Evolutionary conservation across 2,797 vertebrate genomes (phyloP), one percentile per base, ranked within the genome.

Genomic region (Sylvilagus floridanus): DNA sequence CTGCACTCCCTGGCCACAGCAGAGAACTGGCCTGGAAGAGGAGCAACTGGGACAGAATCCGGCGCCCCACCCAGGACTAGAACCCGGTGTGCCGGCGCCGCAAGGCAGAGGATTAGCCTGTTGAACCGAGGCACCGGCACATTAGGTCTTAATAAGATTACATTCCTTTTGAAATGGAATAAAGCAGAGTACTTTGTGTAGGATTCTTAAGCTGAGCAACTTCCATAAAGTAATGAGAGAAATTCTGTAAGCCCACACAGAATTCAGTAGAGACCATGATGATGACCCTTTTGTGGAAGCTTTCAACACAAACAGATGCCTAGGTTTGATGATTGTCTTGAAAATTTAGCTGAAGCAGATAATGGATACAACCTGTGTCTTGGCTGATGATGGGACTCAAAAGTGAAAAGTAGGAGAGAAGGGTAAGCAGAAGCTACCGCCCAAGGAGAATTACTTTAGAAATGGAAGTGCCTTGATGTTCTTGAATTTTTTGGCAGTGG

Each of bases 171-270:
- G 1, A 73, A 28, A 30, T 95, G n/a, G 2, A 85, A 4, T 88
- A 63, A 85, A 90, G 91, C 42, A 91, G n/a, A 94, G 54, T 94
- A 71, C 63, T 79, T 94, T 90, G 17, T 94, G 7, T 95, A 75
- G 76, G 24, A 85, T 95, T 94, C 82, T 92, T 90, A 66, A 93
- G 50, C 47, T 85, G 47, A 82, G n/a, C 54, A 66, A 7, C 11
- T 85, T 85, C 21, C 16, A 26, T 88, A 90, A 81, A 83, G 24
- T 82, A 86, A 92, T 88, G 81, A 88, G 84, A 91, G 35, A 72
- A 89, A 63, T 78, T 85, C 16, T 95, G 2, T 92, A 90, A 86
- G 21, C 69, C 47, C 28, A 76, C 10, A n/a, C 76, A 92, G 66
- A 95, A 88, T 73, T 72, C 26, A 91, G 62, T 87, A 62, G 93